Evolutionary conservation across 2,113 vertebrate species (phyloP).

Genomic region (Rhadina sibilatrix): DNA sequence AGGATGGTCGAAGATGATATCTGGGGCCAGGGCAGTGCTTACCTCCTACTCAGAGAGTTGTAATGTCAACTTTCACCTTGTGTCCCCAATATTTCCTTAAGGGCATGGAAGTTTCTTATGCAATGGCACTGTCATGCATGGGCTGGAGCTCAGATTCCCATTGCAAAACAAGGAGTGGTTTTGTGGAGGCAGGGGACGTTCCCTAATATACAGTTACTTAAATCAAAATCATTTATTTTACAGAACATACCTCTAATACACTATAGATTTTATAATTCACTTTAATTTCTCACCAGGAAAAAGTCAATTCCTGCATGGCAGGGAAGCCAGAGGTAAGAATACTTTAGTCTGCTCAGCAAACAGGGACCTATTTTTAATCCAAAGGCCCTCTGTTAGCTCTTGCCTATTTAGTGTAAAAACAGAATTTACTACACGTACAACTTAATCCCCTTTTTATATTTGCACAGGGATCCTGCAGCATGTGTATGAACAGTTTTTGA

Average conservation of each 20-base stretch:
- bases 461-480: neutral
- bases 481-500: slow-evolving; percentile 24
- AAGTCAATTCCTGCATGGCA: neutral
- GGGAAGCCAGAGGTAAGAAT: neutral
- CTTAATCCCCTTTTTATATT: slow-evolving; percentile 13
- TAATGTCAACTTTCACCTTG: neutral
- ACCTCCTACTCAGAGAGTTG: rapidly evolving
- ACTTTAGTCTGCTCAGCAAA: neutral
- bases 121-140: neutral
- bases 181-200: neutral
- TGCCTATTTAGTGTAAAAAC: slow-evolving; percentile 2
- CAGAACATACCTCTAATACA: neutral
- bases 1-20: neutral
- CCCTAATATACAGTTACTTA: neutral
- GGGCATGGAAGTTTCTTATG: neutral
- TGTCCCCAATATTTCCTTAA: neutral
- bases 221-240: neutral
- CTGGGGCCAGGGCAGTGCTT: neutral
- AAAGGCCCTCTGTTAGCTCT: neutral
- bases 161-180: neutral
- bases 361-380: slow-evolving; percentile 27
- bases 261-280: neutral
- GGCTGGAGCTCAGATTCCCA: neutral
- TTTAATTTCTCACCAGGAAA: neutral
- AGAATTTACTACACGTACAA: slow-evolving; percentile 26